A percentile compares a stretch with the other conserved stretches of the same genome.
phyloP scores from a whole-genome alignment of 2,797 vertebrate genomes.

The Poeciliopsis presidionis region DNA sequence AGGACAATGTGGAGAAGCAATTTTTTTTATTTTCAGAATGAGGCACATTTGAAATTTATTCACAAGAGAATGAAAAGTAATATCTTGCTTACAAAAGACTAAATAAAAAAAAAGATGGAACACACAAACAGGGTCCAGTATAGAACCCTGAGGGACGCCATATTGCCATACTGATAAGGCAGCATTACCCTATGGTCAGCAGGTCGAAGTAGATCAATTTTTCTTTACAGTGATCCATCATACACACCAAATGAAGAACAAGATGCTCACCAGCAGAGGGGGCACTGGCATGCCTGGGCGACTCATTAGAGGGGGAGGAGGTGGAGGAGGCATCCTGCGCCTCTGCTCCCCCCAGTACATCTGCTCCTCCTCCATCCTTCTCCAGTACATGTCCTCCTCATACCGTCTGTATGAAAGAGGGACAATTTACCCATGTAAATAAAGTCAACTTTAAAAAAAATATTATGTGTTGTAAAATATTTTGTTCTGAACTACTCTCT shows the following conservation, averaged over 20 bases:
- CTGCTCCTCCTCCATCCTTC: slow-evolving; percentile 83
- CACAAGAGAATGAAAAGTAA: not conserved
- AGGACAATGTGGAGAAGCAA: not conserved
- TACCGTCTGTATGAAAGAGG: slow-evolving; percentile 74
- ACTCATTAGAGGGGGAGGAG: slow-evolving; percentile 78
- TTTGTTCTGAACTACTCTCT: not conserved
- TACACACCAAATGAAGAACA: not conserved
- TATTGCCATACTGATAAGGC: not conserved
- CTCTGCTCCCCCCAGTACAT: slow-evolving; percentile 81
- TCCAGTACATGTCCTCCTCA: slow-evolving; percentile 86
- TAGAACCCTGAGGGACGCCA: not conserved
- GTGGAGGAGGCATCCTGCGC: slow-evolving; percentile 73
- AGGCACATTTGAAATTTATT: not conserved
- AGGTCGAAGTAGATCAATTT: not conserved
- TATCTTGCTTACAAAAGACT: not conserved
- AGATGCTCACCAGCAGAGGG: slow-evolving; percentile 76
- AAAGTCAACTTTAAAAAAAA: not conserved
- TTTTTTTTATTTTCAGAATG: not conserved
- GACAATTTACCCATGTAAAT: not conserved
- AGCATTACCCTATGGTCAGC: not conserved
- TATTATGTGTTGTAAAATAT: not conserved
- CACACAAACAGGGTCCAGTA: not conserved
- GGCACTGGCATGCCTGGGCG: slow-evolving; percentile 78
- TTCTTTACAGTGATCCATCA: not conserved
- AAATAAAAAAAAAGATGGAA: not conserved